These are phyloP conservation scores for Henricia sp. DNA, from an alignment of 53 echinoderm and acorn worm species.

Conservation along the genomic window DNA sequence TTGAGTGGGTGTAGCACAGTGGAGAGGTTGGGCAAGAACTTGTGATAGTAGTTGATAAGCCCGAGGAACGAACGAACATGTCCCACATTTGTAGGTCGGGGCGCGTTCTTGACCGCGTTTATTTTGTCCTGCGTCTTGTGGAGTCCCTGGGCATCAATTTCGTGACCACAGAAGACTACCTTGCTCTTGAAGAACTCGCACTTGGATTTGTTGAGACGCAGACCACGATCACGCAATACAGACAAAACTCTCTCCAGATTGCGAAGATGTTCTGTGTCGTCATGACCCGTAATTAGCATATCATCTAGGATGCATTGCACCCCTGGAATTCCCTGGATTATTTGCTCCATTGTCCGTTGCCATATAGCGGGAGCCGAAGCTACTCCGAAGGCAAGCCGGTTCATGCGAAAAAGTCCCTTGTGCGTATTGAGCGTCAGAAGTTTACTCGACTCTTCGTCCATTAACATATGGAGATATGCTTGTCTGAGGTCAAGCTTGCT, in stretches of 20 bases:
- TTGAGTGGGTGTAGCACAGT: conserved; percentile 55
- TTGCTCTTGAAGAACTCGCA: conserved; percentile 68
- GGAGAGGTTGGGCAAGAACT: conserved; percentile 50
- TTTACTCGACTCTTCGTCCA: conserved; percentile 59
- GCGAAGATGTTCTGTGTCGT: conserved; percentile 60
- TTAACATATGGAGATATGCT: conserved; percentile 67
- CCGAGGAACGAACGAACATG: conserved; percentile 61
- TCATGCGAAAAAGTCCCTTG: conserved; percentile 66
- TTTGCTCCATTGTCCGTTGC: conserved; percentile 73
- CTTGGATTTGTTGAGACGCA: conserved; percentile 67
- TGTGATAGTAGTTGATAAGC: conserved; percentile 59
- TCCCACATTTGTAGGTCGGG: conserved; percentile 47
- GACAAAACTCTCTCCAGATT: conserved; percentile 59
- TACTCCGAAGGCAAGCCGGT: conserved; percentile 69
- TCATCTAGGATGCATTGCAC: conserved; percentile 70
- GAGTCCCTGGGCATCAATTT: conserved; percentile 50
- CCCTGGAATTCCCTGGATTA: conserved; percentile 59
- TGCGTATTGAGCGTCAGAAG: conserved; percentile 70
- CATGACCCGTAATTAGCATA: conserved; percentile 73
- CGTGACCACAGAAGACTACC: conserved; percentile 63
- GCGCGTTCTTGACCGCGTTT: conserved; percentile 50
- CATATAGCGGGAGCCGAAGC: conserved; percentile 80
- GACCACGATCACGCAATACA: conserved; percentile 44
- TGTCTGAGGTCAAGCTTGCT: conserved; percentile 70
- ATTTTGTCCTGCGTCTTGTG: conserved; percentile 50